Base-by-base conservation (phyloP, 2,888 invertebrate genomes). In the Digitonthophagus gazella region DNA sequence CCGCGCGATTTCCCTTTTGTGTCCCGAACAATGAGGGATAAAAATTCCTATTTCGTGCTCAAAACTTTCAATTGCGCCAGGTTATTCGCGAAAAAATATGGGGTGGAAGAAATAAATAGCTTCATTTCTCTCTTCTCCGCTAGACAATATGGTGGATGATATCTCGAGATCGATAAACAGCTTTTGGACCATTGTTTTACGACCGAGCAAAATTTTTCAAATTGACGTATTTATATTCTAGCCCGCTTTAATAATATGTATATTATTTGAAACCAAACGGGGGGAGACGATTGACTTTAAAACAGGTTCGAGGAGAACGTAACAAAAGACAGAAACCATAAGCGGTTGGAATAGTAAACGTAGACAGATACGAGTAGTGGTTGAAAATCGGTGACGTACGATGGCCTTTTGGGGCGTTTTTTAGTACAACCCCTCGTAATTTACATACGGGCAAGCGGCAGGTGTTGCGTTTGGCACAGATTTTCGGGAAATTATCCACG, bases 31-130 rank as follows among this genome's bases (percentile, higher is more conserved):
- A 61, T 61, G 28, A 44, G 28, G 28, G 28, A 44, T 44, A 44
- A 44, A 44, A 44, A 44, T 44, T 44, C 28, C 28, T 44, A 44
- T 44, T 44, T 44, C 28, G 28, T 44, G 28, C 28, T 44, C 20
- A n/a, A 61, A 61, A 19, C 20, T 61, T 61, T 61, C 61, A 61
- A 61, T 61, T 61, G 61, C 20, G 19, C 61, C 18, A 18, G n/a
- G 61, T 61, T 19, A 61, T 61, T 19, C 61, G 61, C 18, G 18
- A 20, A 20, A 61, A 18, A 20, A 61, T 19, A 61, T 61, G 61
- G 61, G 19, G 19, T 20, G 61, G 61, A 61, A 61, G 61, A 61
- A 61, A 61, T 61, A 61, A 61, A 61, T 61, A 61, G 61, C 61
- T 61, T 61, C 61, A 61, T 61, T 20, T 61, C 61, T 61, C 28